Percentiles rank a stretch among this genome's conserved stretches.
phyloP scores from a whole-genome alignment of 2,113 vertebrate genomes.

The Archilochus colubris region DNA sequence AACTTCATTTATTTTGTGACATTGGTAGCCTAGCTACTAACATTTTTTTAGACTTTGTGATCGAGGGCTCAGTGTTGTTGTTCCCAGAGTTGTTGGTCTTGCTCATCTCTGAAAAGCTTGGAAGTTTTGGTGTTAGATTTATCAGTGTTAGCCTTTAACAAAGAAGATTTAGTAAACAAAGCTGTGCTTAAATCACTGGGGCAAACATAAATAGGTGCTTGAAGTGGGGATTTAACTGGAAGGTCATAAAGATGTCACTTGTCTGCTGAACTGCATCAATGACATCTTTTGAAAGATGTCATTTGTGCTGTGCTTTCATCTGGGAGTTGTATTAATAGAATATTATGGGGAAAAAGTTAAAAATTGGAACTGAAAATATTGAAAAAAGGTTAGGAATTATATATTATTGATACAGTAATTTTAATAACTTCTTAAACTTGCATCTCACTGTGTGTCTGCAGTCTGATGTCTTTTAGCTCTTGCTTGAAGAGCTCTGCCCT shows the following conservation, averaged over 20 bases:
- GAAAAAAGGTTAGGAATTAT: not conserved
- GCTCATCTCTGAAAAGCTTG: not conserved
- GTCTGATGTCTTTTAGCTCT: not conserved
- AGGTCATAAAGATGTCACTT: not conserved
- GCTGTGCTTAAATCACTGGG: not conserved
- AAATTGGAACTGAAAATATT: not conserved
- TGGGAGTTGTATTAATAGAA: not conserved
- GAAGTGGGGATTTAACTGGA: not conserved
- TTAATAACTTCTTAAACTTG: not conserved
- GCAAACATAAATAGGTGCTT: not conserved
- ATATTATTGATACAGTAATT: not conserved
- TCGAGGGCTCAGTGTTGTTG: no score
- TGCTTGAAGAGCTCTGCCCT: not conserved
- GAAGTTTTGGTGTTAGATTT: not conserved
- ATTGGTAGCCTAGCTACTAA: not conserved
- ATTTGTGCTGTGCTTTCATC: not conserved
- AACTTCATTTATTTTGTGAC: not conserved
- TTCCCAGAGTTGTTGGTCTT: not conserved
- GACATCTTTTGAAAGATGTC: not conserved
- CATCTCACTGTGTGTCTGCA: not conserved
- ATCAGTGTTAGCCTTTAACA: not conserved
- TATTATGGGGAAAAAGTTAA: not conserved
- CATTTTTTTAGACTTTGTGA: not conserved
- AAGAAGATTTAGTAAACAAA: constrained; percentile 24
- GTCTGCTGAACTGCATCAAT: not conserved